Conservation (phyloP, 2,113 vertebrate species). For the Planiliza haematocheilus region DNA sequence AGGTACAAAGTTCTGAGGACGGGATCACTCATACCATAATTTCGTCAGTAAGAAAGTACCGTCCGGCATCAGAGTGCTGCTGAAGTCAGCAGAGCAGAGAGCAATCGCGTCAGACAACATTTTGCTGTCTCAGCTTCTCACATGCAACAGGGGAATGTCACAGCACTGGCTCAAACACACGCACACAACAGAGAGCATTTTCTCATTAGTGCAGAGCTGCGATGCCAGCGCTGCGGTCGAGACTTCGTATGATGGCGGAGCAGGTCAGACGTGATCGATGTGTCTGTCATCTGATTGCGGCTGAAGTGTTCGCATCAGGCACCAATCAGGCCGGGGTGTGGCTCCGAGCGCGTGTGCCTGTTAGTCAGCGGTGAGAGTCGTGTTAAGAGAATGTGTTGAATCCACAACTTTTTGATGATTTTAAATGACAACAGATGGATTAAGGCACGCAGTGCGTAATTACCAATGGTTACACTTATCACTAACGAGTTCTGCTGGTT, state of each 20-base stretch:
- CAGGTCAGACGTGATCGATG: slow-evolving; percentile 49
- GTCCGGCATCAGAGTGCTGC: slow-evolving; percentile 23
- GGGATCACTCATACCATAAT: not conserved
- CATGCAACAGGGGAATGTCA: slow-evolving; percentile 71
- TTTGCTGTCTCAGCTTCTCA: slow-evolving; percentile 71
- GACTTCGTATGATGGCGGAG: slow-evolving; percentile 30
- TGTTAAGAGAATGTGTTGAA: slow-evolving; percentile 40
- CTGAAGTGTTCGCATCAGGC: slow-evolving; percentile 52
- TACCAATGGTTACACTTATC: slow-evolving; percentile 22
- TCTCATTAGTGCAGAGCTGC: slow-evolving; percentile 71
- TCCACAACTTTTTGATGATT: slow-evolving; percentile 40
- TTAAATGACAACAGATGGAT: slow-evolving; percentile 54
- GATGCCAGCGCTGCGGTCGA: slow-evolving; percentile 37
- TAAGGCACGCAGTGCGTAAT: slow-evolving; percentile 13
- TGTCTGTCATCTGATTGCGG: slow-evolving; percentile 48
- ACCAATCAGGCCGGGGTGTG: slow-evolving; percentile 64
- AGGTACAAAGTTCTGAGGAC: not conserved
- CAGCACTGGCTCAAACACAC: slow-evolving; percentile 46
- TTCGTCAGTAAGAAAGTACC: not conserved
- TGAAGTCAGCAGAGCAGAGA: slow-evolving; percentile 45
- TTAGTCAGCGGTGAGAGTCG: slow-evolving; percentile 7
- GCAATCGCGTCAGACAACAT: slow-evolving; percentile 25
- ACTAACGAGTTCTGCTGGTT: not conserved
- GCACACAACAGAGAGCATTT: slow-evolving; percentile 49
- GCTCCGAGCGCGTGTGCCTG: slow-evolving; percentile 21